Evolutionary conservation across 2,113 vertebrate species (phyloP).

Genomic region (Callipepla squamata): DNA sequence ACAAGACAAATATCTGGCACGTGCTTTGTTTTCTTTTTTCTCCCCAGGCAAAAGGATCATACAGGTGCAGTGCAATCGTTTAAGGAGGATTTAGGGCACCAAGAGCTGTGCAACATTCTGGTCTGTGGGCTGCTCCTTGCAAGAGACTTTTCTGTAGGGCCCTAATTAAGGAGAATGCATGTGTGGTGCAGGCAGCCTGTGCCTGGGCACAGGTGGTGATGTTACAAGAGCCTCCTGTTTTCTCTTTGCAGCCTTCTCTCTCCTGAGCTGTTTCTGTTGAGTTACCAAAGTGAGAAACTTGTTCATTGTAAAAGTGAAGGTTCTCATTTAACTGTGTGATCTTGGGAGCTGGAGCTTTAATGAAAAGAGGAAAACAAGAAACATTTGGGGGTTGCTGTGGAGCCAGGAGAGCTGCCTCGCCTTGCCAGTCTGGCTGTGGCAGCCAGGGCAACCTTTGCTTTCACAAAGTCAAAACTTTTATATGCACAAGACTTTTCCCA

Average conservation of each 20-base stretch:
- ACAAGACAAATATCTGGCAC: not conserved
- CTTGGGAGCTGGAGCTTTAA: not conserved
- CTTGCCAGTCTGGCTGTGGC: not conserved
- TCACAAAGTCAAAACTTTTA: not conserved
- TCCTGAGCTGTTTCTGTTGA: not conserved
- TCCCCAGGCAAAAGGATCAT: not conserved
- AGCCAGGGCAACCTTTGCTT: not conserved
- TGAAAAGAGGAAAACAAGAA: not conserved
- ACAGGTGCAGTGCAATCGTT: not conserved
- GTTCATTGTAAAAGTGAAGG: not conserved
- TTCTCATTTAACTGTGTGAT: not conserved
- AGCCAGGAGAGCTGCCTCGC: not conserved
- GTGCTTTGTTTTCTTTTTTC: conserved; percentile 4
- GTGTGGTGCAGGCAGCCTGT: not conserved
- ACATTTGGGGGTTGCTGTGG: fast-evolving
- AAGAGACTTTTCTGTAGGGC: not conserved
- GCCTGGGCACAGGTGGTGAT: not conserved
- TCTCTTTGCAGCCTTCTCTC: not conserved
- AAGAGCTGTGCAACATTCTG: not conserved
- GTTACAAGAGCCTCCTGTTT: not conserved
- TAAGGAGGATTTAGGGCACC: not conserved
- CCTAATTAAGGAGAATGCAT: not conserved
- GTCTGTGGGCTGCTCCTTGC: not conserved
- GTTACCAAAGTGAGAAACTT: not conserved
- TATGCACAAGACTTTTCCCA: not conserved